These are phyloP conservation scores for Drosophila malerkotliana DNA, from an alignment of 1,140 invertebrate species.

Conservation along the genomic window DNA sequence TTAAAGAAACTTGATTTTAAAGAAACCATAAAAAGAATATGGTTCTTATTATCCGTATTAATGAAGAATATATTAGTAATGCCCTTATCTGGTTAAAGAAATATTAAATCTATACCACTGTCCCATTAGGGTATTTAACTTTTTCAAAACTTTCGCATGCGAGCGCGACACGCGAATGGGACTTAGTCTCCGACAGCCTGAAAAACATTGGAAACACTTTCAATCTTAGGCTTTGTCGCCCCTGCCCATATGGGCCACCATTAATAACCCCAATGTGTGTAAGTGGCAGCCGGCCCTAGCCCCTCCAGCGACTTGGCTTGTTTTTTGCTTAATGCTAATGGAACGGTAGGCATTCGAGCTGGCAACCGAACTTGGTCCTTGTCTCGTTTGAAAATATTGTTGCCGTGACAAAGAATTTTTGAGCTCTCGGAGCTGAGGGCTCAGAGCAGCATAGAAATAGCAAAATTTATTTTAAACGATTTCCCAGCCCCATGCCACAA, in stretches of 20 bases:
- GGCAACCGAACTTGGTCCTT: slow-evolving; percentile 19
- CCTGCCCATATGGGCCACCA: slow-evolving; percentile 41
- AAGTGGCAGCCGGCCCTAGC: slow-evolving; percentile 47
- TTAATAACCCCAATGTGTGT: slow-evolving; percentile 77
- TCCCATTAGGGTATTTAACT: slow-evolving; percentile 37
- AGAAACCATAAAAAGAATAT: too few species aligned
- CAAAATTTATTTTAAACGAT: slow-evolving; percentile 54
- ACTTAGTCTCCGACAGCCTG: slow-evolving; percentile 40
- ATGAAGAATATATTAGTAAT: neutral
- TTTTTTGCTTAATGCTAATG: slow-evolving; percentile 30
- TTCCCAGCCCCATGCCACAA: slow-evolving; percentile 36
- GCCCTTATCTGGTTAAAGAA: too few species aligned
- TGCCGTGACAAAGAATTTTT: slow-evolving; percentile 68
- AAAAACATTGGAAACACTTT: slow-evolving; percentile 60
- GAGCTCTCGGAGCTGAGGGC: slow-evolving; percentile 46
- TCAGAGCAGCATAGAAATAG: neutral
- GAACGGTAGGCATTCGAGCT: slow-evolving; percentile 34
- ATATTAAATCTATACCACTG: slow-evolving; percentile 23
- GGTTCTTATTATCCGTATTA: neutral
- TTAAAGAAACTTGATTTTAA: too few species aligned
- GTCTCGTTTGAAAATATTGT: slow-evolving; percentile 52
- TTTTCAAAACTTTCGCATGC: slow-evolving; percentile 49
- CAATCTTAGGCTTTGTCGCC: slow-evolving; percentile 13
- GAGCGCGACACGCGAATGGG: slow-evolving; percentile 59
- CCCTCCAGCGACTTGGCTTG: slow-evolving; percentile 39